Base-by-base conservation (phyloP, 2,113 vertebrate genomes). In the Leptodactylus fuscus region DNA sequence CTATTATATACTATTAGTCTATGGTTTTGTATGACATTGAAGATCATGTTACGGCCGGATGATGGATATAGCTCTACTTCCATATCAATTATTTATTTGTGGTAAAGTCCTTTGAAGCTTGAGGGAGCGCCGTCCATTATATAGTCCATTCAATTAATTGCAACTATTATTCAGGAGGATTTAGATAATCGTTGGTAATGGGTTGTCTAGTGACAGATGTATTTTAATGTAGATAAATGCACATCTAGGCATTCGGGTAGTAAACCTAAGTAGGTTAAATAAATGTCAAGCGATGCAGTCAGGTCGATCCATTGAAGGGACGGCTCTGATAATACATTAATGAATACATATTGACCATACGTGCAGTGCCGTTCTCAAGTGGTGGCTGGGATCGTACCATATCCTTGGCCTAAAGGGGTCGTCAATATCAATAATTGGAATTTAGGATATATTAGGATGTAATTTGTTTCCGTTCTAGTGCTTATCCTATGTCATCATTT, bases 231-330 rank as follows among this genome's bases (percentile, higher is more conserved):
- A 67, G 41, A 67, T 48, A 62, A 81, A 81, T 46, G 79, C 58
- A 67, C 76, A 36, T 55, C 32, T 41, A 38, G 51, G 34, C 51
- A 79, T 79, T 58, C 27, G 20, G 51, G 20, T 32, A 51, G 80
- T 70, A 32, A 69, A 69, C 60, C 44, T 70, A 81, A 81, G 60
- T 36, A 49, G 62, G 80, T 51, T 81, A 51, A 81, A 70, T 81
- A 51, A 81, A 81, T 32, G 80, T 58, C 51, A 79, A 79, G 76
- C 60, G 32, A 36, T 38, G 51, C 15, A 51, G 18, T 32, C 24
- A 16, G 24, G 73, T 76, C 46, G 73, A 78, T 55, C 18, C 22
- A 53, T 55, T 55, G 16, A 55, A 36, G 22, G 16, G 49, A 36
- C 3, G 10, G 11, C 15, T 58, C 38, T 78, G 9, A 55, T 78